Evolutionary conservation across 1,140 invertebrate species (phyloP).

Genomic region (Pentalonia nigronervosa): DNA sequence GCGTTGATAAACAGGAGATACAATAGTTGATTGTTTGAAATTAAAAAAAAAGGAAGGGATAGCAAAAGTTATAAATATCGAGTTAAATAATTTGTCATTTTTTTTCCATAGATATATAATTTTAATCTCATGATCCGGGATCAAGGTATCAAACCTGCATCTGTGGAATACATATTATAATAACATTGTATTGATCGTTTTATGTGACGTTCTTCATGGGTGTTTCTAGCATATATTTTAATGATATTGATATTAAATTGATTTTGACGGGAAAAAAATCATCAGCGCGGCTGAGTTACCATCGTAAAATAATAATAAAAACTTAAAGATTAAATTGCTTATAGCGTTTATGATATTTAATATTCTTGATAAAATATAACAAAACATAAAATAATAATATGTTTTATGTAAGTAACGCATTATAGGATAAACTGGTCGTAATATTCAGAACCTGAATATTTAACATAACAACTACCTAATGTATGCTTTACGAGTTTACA

Average conservation of each 20-base stretch:
- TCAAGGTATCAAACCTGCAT: not conserved
- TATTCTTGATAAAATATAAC: slow-evolving; percentile 31
- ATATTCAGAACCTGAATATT: slow-evolving; percentile 28
- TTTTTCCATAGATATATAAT: not conserved
- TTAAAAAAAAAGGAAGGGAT: not conserved
- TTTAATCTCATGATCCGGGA: not conserved
- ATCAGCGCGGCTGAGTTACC: not conserved
- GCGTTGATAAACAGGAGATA: not conserved
- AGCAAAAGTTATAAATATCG: not conserved
- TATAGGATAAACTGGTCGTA: slow-evolving; percentile 24
- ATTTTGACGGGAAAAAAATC: not conserved
- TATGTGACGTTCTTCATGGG: not conserved
- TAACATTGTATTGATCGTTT: not conserved
- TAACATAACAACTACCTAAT: slow-evolving; percentile 37
- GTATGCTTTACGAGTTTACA: slow-evolving; percentile 31
- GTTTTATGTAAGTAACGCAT: not conserved
- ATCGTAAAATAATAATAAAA: not conserved
- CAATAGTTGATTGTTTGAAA: not conserved
- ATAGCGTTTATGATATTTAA: not conserved
- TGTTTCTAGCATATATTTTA: slow-evolving; percentile 17
- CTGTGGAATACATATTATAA: not conserved
- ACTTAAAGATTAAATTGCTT: not conserved
- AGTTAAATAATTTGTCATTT: slow-evolving; percentile 12
- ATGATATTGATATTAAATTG: not conserved
- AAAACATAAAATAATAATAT: slow-evolving; percentile 8